Evolutionary conservation across 2,888 invertebrate genomes (phyloP).

Genomic region (Phorcus lineatus): DNA sequence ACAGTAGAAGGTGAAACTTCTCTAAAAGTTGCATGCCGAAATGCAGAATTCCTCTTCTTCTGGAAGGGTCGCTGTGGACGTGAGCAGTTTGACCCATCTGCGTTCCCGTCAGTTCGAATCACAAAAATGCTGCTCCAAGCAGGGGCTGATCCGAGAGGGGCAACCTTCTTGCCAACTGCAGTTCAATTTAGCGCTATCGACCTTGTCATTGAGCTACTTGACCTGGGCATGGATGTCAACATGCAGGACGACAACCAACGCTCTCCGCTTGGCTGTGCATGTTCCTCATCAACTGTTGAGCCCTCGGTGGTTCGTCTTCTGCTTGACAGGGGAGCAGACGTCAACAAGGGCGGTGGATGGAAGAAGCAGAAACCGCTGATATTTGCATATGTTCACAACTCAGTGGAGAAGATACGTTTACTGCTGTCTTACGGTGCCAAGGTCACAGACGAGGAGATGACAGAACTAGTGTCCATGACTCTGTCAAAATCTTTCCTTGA

Average conservation of each 20-base stretch:
- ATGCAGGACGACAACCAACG: conserved; percentile 68
- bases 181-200: conserved; percentile 60
- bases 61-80: conserved; percentile 54
- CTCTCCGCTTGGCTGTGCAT: conserved; percentile 65
- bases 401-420: conserved; percentile 65
- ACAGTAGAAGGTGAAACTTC: conserved; percentile 63
- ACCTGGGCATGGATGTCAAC: conserved; percentile 68
- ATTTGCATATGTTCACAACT: conserved; percentile 68
- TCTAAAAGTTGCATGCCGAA: conserved; percentile 62
- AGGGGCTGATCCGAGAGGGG: conserved; percentile 58
- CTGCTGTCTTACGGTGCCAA: conserved; percentile 67
- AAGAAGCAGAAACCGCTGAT: conserved; percentile 68
- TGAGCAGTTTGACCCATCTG: conserved; percentile 40
- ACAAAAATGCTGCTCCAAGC: conserved; percentile 62
- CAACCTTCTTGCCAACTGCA: conserved; percentile 66
- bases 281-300: conserved; percentile 57
- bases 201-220: conserved; percentile 60
- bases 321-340: conserved; percentile 65
- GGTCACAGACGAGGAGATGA: conserved; percentile 67
- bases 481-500: conserved; percentile 68
- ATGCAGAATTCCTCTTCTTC: conserved; percentile 68
- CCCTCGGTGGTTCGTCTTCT: conserved; percentile 58
- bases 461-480: conserved; percentile 64
- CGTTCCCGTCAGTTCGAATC: conserved; percentile 64
- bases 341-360: conserved; percentile 67